Evolutionary conservation across 2,888 invertebrate species (phyloP), one percentile per base, ranked within the genome.

Genomic region (Melieria picta): DNA sequence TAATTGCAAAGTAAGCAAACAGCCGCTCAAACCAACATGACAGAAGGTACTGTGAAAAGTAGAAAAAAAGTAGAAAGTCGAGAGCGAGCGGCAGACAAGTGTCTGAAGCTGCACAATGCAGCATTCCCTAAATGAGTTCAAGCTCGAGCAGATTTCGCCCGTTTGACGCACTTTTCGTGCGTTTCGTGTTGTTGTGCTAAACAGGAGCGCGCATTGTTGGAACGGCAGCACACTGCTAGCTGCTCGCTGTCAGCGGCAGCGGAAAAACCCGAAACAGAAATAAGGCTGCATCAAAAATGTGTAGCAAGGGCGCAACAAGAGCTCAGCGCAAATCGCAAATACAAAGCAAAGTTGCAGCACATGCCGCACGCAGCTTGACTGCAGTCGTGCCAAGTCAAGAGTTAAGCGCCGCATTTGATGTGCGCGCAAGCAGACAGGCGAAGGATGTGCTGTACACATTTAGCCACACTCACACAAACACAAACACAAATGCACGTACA

Each of bases 101-200:
- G 48, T 1, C n/a, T 13, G 10, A 66, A 11, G 42, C 7, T 45
- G 16, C n/a, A 30, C 7, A 16, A 42, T 45, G 11, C 55, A 58
- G 58, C 64, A 64, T 70, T 70, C 70, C 70, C 70, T 47, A 63
- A 65, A 70, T 70, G 70, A 64, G 60, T 50, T 64, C 57, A 64
- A 65, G 64, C 70, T 64, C 55, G 58, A 70, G 3, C 30, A 30
- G 30, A 69, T 62, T 13, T 16, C 43, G 7, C 7, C 46, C 48
- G 66, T 43, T 43, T 47, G 50, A 13, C 67, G 43, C n/a, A 6
- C 45, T n/a, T 42, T 13, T 13, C 7, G 42, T 42, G n/a, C 61
- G 30, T 30, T 30, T 30, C 30, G 30, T 30, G 30, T 30, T 30
- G 30, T 30, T 58, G 7, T 3, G 9, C 9, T 13, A 58, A 30